Percentiles rank a stretch among this genome's conserved stretches.
Conservation (phyloP, 2,888 invertebrate species). For the Lasioglossum villosulum region DNA sequence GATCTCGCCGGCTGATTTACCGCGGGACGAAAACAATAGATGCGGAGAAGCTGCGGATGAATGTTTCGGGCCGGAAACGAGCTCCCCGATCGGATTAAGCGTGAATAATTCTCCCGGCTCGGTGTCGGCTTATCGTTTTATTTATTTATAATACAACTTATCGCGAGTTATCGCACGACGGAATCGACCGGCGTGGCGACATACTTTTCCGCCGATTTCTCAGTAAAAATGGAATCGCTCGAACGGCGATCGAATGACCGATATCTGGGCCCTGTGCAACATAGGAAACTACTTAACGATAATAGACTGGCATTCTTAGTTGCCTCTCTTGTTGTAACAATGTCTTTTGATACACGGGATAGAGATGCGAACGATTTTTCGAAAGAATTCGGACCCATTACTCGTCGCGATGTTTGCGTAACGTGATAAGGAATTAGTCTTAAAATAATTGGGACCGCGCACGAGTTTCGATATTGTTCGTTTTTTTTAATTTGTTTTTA, state of each 20-base stretch:
- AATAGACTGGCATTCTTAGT: conserved; percentile 23
- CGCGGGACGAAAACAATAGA: background rate
- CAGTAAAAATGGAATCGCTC: conserved; percentile 11
- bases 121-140: conserved; percentile 18
- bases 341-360: conserved; percentile 3
- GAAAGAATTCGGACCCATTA: background rate
- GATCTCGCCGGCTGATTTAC: background rate
- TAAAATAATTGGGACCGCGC: background rate
- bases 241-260: conserved; percentile 23
- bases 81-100: background rate
- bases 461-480: too few species aligned
- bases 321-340: background rate
- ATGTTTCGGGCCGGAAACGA: background rate
- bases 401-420: too few species aligned
- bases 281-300: conserved; percentile 63
- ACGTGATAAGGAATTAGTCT: background rate
- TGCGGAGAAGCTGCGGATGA: background rate
- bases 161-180: conserved; percentile 9
- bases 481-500: too few species aligned
- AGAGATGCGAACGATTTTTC: background rate
- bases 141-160: conserved; percentile 20
- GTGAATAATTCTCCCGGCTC: conserved; percentile 7
- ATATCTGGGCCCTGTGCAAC: conserved; percentile 44
- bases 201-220: conserved; percentile 13
- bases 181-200: background rate